Evolutionary conservation across 2,113 vertebrate species (phyloP), one percentile per base, ranked within the genome.

Genomic region (Merops nubicus): DNA sequence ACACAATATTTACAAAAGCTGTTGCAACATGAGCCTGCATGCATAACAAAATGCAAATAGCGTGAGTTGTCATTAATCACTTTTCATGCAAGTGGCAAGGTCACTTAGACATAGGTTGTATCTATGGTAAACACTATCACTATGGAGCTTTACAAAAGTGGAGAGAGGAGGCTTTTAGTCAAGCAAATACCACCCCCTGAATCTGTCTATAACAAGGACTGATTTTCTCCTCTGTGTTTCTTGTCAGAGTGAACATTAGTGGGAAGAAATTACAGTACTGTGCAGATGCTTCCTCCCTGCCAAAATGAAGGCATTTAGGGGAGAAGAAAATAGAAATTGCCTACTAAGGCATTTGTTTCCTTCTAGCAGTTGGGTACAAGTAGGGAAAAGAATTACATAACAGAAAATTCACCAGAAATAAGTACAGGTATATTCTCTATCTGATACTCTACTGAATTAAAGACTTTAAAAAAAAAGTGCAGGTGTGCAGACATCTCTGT

Each of bases 301-400:
- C 62, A 96, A 97, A 93, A 87, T 65, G 67, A 88, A 97, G 43
- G 86, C 74, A 63, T 91, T 92, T 86, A 50, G 31, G 28, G 73
- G 29, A 85, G 50, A 57, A 54, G 65, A 96, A 97, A 97, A 90
- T 85, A 92, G 91, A 96, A 95, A 28, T 63, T 97, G 85, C 64
- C 89, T 95, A 87, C 54, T 85, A 92, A 94, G 84, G 45, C 21
- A 13, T 95, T 97, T 94, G 43, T 89, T 96, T 96, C 76, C n/a
- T 87, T 76, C 60, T 78, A 91, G 68, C 53, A 81, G 34, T 74
- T 84, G 29, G 25, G 34, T 64, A 51, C 70, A 89, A 87, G 65
- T 26, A 76, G 22, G 53, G 31, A 82, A 85, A 94, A 53, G 13
- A 63, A 36, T 85, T 90, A 45, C 21, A 19, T 79, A 96, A 89